Evolutionary conservation across 1,140 invertebrate species (phyloP), one percentile per base, ranked within the genome.

Genomic region (Metopolophium dirhodum): DNA sequence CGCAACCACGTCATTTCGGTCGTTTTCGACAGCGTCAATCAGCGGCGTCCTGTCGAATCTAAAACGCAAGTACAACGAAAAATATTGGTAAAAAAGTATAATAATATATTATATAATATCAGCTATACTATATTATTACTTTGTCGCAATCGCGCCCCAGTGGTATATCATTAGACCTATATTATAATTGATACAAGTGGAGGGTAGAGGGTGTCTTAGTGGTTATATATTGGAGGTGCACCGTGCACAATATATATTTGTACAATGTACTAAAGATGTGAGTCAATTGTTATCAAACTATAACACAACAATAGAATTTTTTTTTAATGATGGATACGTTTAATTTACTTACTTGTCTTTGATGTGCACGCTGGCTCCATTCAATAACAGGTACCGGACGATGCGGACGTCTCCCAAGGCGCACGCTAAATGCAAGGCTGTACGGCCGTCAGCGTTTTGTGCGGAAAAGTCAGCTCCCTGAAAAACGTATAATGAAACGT

Each of bases 361-460:
- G 61, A 96, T 95, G 94, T 99, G 98, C n/a, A 99, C 97, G 91
- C 97, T 97, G 0, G 97, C 98, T 2, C 98, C 98, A 94, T 98
- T 96, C 83, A 96, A 96, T 37, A 99, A 95, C 20, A 99, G 95
- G 95, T 97, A 97, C 94, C 97, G 96, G 0, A 98, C 97, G 0
- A 98, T 95, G 3, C 96, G 94, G 0, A 96, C 87, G 94, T 97
- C 96, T 0, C 98, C 98, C 94, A 97, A 96, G 82, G 96, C 95
- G 68, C 97, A 97, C 20, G 98, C 98, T 82, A 98, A 96, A 94
- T 99, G 98, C 1, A 99, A 95, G 0, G 98, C 97, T 0, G 98
- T 98, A 93, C 97, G 96, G 22, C 96, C 96, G 95, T 98, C 98
- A 90, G 97, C 96, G 95, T 98, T 98, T n/a, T 95, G 95, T 22